Percentiles rank a stretch among this genome's conserved stretches.
Evolutionary conservation across 2,797 vertebrate species (phyloP).

Genomic region (Cercopithecus neglectus): DNA sequence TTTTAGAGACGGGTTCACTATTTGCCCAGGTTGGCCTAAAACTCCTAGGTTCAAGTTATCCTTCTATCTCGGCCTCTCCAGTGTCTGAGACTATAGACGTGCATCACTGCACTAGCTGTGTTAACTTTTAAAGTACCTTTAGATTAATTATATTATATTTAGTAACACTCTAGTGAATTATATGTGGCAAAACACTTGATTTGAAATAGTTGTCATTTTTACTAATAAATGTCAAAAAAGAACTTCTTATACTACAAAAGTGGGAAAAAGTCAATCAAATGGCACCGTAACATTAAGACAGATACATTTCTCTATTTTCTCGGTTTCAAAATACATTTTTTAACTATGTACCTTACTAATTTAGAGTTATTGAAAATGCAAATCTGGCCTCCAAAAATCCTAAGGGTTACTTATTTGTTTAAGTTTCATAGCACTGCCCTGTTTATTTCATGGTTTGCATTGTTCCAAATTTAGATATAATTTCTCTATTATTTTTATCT

Average conservation of each 20-base stretch:
- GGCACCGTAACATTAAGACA: background rate
- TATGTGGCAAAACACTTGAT: background rate
- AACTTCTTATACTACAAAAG: background rate
- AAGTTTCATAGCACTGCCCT: background rate
- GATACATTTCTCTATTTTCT: background rate
- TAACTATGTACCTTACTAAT: background rate
- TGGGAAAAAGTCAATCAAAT: background rate
- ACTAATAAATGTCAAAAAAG: background rate
- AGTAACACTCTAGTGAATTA: background rate
- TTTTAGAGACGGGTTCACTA: background rate
- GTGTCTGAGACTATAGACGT: background rate
- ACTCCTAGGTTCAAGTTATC: background rate
- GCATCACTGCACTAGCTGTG: background rate
- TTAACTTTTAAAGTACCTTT: background rate
- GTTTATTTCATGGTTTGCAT: background rate
- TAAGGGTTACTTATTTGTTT: background rate
- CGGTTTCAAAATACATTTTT: background rate
- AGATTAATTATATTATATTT: background rate
- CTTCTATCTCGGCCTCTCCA: background rate
- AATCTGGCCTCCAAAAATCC: background rate
- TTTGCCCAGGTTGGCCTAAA: background rate
- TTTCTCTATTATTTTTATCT: slow-evolving; percentile 46
- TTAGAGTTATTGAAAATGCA: background rate
- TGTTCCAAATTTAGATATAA: slow-evolving; percentile 31
- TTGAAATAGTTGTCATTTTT: background rate